Conservation (phyloP, 35 echinoderm and acorn worm genomes). For the Apostichopus parvimensis region DNA sequence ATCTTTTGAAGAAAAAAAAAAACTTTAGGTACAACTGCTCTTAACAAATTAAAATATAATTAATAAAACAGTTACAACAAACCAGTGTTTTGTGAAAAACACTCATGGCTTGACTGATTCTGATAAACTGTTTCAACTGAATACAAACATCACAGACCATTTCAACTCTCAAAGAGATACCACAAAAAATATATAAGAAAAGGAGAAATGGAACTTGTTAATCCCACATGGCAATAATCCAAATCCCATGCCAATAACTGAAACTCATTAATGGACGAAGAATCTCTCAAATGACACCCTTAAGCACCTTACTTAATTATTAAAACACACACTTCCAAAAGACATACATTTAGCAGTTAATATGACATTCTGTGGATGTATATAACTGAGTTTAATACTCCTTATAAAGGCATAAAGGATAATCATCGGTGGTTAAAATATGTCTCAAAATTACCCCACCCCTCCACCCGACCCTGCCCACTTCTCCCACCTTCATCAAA, state of each 20-base stretch:
- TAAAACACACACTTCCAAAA: too few relatives aligned
- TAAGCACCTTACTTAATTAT: too few relatives aligned
- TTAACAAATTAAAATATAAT: background rate
- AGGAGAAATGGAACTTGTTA: background rate
- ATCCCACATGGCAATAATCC: too few relatives aligned
- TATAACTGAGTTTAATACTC: too few relatives aligned
- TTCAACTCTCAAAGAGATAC: too few relatives aligned
- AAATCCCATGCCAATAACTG: too few relatives aligned
- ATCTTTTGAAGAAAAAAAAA: background rate
- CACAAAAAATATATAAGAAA: background rate
- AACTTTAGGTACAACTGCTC: background rate
- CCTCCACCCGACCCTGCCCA: too few relatives aligned
- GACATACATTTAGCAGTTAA: too few relatives aligned
- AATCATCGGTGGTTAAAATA: background rate
- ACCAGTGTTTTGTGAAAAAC: background rate
- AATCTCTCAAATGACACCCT: too few relatives aligned
- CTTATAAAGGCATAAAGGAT: background rate
- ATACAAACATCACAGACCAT: background rate
- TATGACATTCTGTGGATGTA: too few relatives aligned
- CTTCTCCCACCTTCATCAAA: too few relatives aligned
- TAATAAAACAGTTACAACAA: background rate
- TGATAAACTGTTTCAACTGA: background rate
- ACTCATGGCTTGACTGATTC: background rate
- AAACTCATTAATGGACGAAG: too few relatives aligned
- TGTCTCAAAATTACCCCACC: background rate